A percentile compares a stretch with the other conserved stretches of the same genome.
These are phyloP conservation scores for Hoplodrina blanda DNA, from an alignment of 2,888 invertebrate genomes.

Conservation along the genomic window DNA sequence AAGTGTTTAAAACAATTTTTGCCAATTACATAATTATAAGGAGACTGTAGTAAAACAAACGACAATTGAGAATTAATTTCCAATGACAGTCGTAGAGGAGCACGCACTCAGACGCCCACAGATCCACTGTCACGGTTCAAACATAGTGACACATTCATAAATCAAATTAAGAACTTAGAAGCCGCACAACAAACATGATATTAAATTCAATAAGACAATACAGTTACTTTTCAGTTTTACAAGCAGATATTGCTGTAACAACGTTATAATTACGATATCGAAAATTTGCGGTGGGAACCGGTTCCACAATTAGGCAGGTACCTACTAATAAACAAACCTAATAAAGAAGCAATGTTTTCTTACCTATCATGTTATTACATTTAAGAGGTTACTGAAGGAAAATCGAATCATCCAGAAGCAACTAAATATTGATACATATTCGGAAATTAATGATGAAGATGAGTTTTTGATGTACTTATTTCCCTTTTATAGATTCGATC, in stretches of 20 bases:
- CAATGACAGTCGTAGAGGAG: constrained; percentile 46
- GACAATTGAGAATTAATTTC: constrained; percentile 52
- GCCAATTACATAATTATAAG: constrained; percentile 20
- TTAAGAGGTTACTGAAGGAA: not conserved
- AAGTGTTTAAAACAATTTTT: constrained; percentile 1
- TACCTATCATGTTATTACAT: not conserved
- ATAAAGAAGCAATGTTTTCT: constrained; percentile 1
- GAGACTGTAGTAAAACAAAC: constrained; percentile 14
- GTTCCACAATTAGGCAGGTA: constrained; percentile 20
- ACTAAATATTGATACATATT: constrained; percentile 15
- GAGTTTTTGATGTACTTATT: constrained; percentile 50
- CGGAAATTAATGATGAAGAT: constrained; percentile 17
- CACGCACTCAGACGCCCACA: constrained; percentile 54
- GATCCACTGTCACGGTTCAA: constrained; percentile 40
- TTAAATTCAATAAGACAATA: constrained; percentile 21
- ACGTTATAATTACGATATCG: constrained; percentile 19
- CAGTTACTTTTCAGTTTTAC: constrained; percentile 25
- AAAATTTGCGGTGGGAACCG: constrained; percentile 39
- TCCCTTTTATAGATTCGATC: constrained; percentile 12
- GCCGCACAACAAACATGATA: constrained; percentile 45
- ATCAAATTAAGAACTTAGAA: constrained; percentile 61
- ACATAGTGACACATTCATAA: constrained; percentile 54
- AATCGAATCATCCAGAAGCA: constrained; percentile 20
- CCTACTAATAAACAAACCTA: constrained; percentile 37
- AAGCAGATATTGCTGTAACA: constrained; percentile 4